These are phyloP conservation scores for Dasypogon diadema DNA, from an alignment of 2,888 invertebrate species.

Conservation along the genomic window DNA sequence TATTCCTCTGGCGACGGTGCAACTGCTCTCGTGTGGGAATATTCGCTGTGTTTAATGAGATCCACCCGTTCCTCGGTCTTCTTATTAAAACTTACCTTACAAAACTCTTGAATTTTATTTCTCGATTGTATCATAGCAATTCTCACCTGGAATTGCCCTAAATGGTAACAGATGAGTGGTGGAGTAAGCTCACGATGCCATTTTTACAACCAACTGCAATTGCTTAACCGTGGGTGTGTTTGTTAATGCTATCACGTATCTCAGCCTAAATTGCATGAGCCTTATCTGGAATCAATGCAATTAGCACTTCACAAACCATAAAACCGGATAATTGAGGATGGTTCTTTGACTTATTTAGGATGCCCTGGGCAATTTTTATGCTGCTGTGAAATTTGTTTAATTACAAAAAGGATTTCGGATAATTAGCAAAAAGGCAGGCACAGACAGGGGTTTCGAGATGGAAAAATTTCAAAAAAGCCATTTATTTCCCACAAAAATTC, in stretches of 20 bases:
- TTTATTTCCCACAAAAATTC: not conserved
- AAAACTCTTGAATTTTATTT: conserved; percentile 29
- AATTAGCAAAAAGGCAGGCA: conserved; percentile 4
- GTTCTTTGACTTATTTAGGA: conserved; percentile 9
- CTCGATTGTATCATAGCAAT: conserved; percentile 51
- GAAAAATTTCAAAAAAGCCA: not conserved
- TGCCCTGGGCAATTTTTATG: conserved; percentile 22
- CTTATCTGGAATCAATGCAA: conserved; percentile 53
- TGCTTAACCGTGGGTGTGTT: conserved; percentile 1
- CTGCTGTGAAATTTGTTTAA: conserved; percentile 4
- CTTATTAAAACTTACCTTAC: conserved; percentile 16
- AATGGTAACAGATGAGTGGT: conserved; percentile 52
- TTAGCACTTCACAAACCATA: conserved; percentile 52
- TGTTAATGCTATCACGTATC: conserved; percentile 4
- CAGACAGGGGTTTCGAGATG: not conserved
- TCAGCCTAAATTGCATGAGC: conserved; percentile 51
- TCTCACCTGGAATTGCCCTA: conserved; percentile 56
- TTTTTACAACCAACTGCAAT: not conserved
- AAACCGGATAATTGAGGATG: conserved; percentile 28
- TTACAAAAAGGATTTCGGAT: not conserved
- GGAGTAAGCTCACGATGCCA: conserved; percentile 38
- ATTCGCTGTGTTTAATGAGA: conserved; percentile 55
- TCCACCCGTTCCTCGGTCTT: conserved; percentile 18
- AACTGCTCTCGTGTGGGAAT: conserved; percentile 50
- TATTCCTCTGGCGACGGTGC: not conserved